Evolutionary conservation across 2,797 vertebrate species (phyloP), one percentile per base, ranked within the genome.

Genomic region (Trichosurus vulpecula): DNA sequence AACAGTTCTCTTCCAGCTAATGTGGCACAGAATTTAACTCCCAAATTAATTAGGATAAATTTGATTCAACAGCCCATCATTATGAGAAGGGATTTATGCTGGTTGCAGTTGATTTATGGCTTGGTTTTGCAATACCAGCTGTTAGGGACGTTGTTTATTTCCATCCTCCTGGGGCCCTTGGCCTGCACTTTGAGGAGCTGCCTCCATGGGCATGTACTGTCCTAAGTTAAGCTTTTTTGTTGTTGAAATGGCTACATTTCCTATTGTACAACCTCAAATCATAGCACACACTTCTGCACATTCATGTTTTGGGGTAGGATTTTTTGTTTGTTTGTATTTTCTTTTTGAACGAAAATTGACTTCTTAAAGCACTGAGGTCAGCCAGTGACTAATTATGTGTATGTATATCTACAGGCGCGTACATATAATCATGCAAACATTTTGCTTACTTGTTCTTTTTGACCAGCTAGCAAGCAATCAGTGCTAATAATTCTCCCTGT

Each of bases 1-100:
- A 95, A 95, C 57, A 96, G 57, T 95, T 94, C 12, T 96, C 56
- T 3, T 94, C 6, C 52, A 94, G 16, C 74, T 27, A 87, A 87
- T 9, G 2, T 87, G 41, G 74, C 41, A 87, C 74, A 47, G 74
- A 87, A 87, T 81, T 47, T 47, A 27, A 87, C 9, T 87, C n/a
- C 66, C 2, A 51, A 27, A 51, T 87, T 27, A 87, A 87, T 87
- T 51, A 81, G 66, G 16, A 81, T 81, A 9, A 87, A 47, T 61
- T 12, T 1, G 4, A 61, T 87, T 87, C 74, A 87, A 47, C 9
- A 27, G 41, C 41, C 22, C 74, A 87, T 51, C 41, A 87, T 41
- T 87, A 47, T 47, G 22, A 51, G 66, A 81, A 81, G 41, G 41
- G 22, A 47, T 87, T 47, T 87, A 51, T 87, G 22, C 41, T 4